phyloP scores from a whole-genome alignment of 2,797 vertebrate species.

The Loriculus beryllinus region DNA sequence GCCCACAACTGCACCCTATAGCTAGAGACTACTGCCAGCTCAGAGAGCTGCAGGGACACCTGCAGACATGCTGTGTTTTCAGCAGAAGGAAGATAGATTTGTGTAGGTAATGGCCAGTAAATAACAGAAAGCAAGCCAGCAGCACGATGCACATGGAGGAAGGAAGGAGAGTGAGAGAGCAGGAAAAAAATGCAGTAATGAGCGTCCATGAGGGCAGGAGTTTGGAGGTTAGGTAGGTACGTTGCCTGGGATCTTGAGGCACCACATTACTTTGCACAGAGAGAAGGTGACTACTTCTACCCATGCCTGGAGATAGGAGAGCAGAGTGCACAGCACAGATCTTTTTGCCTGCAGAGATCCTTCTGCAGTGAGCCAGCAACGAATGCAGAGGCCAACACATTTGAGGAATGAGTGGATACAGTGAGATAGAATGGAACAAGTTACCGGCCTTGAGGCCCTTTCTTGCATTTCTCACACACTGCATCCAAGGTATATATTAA shows the following conservation, averaged over 20 bases:
- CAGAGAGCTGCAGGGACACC: not conserved
- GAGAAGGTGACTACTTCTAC: not conserved
- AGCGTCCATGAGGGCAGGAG: not conserved
- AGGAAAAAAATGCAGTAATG: not conserved
- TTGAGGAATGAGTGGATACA: not conserved
- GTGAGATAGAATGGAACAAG: not conserved
- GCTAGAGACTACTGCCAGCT: not conserved
- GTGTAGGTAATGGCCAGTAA: not conserved
- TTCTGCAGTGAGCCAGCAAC: not conserved
- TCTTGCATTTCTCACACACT: rapidly evolving
- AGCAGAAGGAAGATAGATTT: not conserved
- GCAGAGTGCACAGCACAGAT: not conserved
- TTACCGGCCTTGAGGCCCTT: not conserved
- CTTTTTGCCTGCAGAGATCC: not conserved
- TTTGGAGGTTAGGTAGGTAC: not conserved
- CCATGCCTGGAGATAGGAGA: not conserved
- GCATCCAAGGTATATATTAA: not conserved
- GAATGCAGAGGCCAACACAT: not conserved
- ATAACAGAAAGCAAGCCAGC: not conserved
- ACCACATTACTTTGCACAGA: not conserved
- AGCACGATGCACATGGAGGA: not conserved
- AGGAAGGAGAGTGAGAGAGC: not conserved
- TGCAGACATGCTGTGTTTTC: not conserved
- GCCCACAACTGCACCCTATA: not conserved
- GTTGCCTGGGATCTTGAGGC: not conserved